Conservation (phyloP, 2,113 vertebrate species). For the Agelaius phoeniceus region DNA sequence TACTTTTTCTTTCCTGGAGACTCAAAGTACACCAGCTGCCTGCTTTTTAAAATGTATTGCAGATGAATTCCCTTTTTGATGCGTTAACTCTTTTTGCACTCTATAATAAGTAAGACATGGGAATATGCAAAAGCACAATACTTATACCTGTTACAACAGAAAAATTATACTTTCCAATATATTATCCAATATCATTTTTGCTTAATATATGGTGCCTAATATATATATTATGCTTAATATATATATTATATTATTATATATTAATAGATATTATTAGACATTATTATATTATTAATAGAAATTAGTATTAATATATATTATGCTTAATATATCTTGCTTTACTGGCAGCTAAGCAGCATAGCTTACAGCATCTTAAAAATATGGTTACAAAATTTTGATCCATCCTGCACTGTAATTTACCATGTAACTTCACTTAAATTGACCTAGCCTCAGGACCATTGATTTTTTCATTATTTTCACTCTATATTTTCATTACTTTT, state of each 20-base stretch:
- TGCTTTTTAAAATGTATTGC: neutral
- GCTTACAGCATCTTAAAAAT: neutral
- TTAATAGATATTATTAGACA: too few relatives aligned
- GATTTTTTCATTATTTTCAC: slow-evolving; percentile 9
- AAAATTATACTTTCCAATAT: neutral
- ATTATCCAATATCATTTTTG: neutral
- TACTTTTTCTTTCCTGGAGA: neutral
- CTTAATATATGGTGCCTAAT: neutral
- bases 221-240: too few relatives aligned
- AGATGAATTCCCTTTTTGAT: neutral
- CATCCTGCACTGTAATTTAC: neutral
- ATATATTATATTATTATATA: too few relatives aligned
- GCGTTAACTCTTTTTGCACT: neutral
- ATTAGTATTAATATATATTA: too few relatives aligned
- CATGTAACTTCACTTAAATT: slow-evolving; percentile 10
- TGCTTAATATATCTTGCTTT: neutral
- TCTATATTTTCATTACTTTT: slow-evolving; percentile 7
- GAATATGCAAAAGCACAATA: neutral
- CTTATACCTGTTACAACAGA: neutral
- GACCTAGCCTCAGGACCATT: neutral
- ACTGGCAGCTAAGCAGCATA: neutral
- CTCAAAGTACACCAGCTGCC: neutral
- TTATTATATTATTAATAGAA: too few relatives aligned
- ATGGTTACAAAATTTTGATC: neutral
- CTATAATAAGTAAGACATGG: neutral